Conservation (phyloP, 2,113 vertebrate genomes). For the cattle (Bos taurus) region ARS-UCD2.0 NC_037348.1:28127501-28128000, state of each 20-base stretch:
- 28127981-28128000: background rate
- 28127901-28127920: background rate
- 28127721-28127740: background rate
- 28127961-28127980: background rate
- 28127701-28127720: background rate
- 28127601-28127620: background rate
- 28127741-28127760: background rate
- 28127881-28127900: no score
- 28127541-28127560: background rate
- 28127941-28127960: rapidly evolving
- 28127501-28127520: background rate
- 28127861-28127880: background rate
- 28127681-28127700: background rate
- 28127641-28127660: background rate
- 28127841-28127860: background rate
- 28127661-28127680: background rate
- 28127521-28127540: background rate
- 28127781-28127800: background rate
- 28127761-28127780: background rate
- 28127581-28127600: background rate
- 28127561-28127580: background rate
- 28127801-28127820: background rate
- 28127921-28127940: background rate
- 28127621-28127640: background rate
- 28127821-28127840: background rate